A percentile compares a stretch with the other conserved stretches of the same genome.
Evolutionary conservation across 2,888 invertebrate genomes (phyloP).

Genomic region (Lasioglossum figueresi): DNA sequence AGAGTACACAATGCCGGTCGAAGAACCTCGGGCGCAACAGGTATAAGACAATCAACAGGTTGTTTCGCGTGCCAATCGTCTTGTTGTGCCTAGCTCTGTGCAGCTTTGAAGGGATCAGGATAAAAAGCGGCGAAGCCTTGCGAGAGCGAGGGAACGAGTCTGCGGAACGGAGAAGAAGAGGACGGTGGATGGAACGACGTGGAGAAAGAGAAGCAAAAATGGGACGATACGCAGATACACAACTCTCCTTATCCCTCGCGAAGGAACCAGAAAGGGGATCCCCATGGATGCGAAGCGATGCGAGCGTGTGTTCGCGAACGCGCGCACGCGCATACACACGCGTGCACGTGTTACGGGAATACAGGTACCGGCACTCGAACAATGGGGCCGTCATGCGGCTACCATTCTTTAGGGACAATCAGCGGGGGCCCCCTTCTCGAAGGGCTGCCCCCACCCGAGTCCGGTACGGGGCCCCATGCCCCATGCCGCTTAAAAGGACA

Average conservation of each 20-base stretch:
- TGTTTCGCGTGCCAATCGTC: conserved; percentile 80
- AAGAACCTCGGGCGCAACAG: conserved; percentile 66
- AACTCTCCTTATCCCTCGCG: conserved; percentile 20
- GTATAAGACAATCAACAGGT: conserved; percentile 81
- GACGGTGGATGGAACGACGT: not conserved
- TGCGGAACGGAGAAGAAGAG: not conserved
- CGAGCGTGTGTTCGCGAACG: not conserved
- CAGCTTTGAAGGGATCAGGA: conserved; percentile 37
- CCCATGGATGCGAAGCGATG: conserved; percentile 25
- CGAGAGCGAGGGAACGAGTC: not conserved
- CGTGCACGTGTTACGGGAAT: conserved; percentile 56
- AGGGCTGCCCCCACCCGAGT: conserved; percentile 51
- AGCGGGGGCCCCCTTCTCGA: conserved; percentile 65
- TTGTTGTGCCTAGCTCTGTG: conserved; percentile 42
- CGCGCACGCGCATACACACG: conserved; percentile 27
- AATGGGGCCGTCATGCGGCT: conserved; percentile 81
- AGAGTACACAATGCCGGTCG: not conserved
- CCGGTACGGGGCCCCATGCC: conserved; percentile 55
- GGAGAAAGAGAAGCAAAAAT: conserved; percentile 21
- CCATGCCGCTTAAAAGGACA: conserved; percentile 81
- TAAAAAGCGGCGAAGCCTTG: conserved; percentile 23
- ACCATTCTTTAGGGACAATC: conserved; percentile 82
- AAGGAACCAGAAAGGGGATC: conserved; percentile 19
- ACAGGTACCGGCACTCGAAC: conserved; percentile 75
- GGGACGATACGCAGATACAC: conserved; percentile 58